Evolutionary conservation across 1,140 invertebrate species (phyloP), one percentile per base, ranked within the genome.

Genomic region (Chionoecetes opilio): DNA sequence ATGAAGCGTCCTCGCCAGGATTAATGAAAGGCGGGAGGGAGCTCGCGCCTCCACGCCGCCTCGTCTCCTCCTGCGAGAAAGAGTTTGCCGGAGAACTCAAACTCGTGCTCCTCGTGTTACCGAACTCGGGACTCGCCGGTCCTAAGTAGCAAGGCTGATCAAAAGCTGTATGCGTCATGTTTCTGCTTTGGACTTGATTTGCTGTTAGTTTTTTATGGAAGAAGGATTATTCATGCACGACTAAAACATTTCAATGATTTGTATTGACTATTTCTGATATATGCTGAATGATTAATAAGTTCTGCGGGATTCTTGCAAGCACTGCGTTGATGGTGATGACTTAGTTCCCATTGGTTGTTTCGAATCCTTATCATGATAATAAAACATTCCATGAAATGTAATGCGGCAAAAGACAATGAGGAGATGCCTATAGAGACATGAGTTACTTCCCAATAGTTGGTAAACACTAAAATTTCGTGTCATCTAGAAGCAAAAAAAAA

Each of bases 1-100:
- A 94, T 82, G 93, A 89, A 94, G 86, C 87, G 46, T 94, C 93
- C 86, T 89, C 32, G 41, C 32, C 21, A 38, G 93, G 91, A 94
- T 94, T 94, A 94, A 94, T 94, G 86, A 89, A 75, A 75, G 46
- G 63, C 37, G 32, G 63, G 87, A 89, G 86, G 86, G 86, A 88
- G 86, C 63, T 29, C 32, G 82, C 53, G 46, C 82, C 37, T 84
- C 37, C 32, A n/a, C 91, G 35, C 75, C 34, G 75, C 32, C 37
- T 82, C 63, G 46, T 14, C 91, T 29, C 31, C 29, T 35, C 91
- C 84, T 92, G 75, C 75, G 91, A 92, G 91, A 84, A 92, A 82
- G 32, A 82, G 75, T 92, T 82, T 82, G 91, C 46, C 63, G 84
- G 91, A 92, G 31, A 75, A 84, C 31, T 82, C 91, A 82, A 91